Base-by-base conservation (phyloP, 2,113 vertebrate genomes). In the Mystacornis crossleyi region DNA sequence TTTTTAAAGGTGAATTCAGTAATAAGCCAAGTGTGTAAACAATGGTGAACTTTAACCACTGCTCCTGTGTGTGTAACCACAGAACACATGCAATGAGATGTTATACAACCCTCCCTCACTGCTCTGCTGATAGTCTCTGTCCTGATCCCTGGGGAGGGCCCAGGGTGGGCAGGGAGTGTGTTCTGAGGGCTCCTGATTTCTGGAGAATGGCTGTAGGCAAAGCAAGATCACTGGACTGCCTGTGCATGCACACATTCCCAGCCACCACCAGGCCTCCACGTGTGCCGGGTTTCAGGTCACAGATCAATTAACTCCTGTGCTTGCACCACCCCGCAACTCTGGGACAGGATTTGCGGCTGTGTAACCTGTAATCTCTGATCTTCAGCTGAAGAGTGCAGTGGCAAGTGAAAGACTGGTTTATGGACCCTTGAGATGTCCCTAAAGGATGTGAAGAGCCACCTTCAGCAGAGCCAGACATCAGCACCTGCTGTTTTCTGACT, bases 221-320 rank as follows among this genome's bases (percentile, higher is more conserved):
- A 85, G 66, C 7, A 28, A 18, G 53, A 42, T 12, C 33, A 1
- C 28, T 3, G 3, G 1, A 4, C 1, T 40, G 11, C 9, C 17
- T 1, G 12, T 20, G 45, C 6, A 4, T 1, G 17, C 8, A 11
- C 29, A n/a, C 29, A 8, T 5, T 3, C 5, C 14, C 67, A 71
- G 3, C 18, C 40, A 31, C 2, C 29, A 4, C 34, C 67, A 24
- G 65, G 26, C 42, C 36, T 48, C n/a, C 34, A 9, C 5, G 8
- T 0, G 20, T 0, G 0, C 21, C 7, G 54, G 48, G 45, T 47
- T 72, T 34, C 77, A 62, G 34, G 54, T 31, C 65, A 36, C 43
- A 28, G 25, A 29, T 18, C 42, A 47, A 6, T 4, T 2, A 18
- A 31, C 5, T 65, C 48, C 79, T n/a, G 23, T 7, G 54, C 79